These are phyloP conservation scores for Thalassoma bifasciatum DNA, from an alignment of 2,113 vertebrate genomes.

Conservation along the genomic window DNA sequence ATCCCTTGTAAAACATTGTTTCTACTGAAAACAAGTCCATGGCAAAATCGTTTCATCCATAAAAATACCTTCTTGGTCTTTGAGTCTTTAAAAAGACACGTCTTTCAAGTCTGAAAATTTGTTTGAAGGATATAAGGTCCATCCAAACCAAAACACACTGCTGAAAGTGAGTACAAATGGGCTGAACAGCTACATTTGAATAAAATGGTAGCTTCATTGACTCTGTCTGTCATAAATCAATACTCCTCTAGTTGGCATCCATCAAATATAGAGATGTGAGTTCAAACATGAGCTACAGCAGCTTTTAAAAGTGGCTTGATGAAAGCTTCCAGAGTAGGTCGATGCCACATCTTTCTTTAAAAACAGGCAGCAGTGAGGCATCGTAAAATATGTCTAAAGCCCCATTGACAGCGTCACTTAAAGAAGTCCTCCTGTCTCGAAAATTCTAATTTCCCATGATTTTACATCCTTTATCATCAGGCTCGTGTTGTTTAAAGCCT, in stretches of 20 bases:
- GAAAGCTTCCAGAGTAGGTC: slow-evolving; percentile 29
- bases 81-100: slow-evolving; percentile 16
- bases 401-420: not conserved
- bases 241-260: slow-evolving; percentile 18
- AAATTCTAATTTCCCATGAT: not conserved
- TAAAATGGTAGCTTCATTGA: not conserved
- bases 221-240: slow-evolving; percentile 10
- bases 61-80: not conserved
- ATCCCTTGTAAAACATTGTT: slow-evolving; percentile 28
- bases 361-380: slow-evolving; percentile 16
- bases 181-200: not conserved
- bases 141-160: not conserved
- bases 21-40: slow-evolving; percentile 18
- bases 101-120: not conserved
- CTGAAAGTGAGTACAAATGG: not conserved
- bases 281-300: not conserved
- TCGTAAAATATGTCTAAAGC: not conserved
- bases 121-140: not conserved
- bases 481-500: not conserved
- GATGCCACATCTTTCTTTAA: slow-evolving; percentile 14
- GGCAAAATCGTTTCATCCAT: slow-evolving; percentile 9
- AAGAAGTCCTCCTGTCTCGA: slow-evolving; percentile 27
- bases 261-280: not conserved
- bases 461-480: slow-evolving; percentile 9
- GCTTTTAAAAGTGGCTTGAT: slow-evolving; percentile 33